phyloP scores from a whole-genome alignment of 2,888 invertebrate genomes.

The Crioceris asparagi region DNA sequence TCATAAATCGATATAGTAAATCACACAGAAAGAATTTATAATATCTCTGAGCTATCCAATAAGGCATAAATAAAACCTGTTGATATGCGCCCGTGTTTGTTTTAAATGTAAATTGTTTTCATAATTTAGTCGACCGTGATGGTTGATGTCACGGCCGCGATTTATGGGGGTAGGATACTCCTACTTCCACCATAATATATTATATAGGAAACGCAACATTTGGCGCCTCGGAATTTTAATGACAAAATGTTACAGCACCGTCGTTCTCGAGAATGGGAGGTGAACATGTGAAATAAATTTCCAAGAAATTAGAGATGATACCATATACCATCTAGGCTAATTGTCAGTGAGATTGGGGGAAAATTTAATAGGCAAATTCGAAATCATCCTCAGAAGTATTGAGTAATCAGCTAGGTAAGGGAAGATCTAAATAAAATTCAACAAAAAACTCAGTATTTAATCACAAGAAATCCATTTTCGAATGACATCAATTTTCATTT shows the following conservation, averaged over 20 bases:
- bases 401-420: too few species aligned
- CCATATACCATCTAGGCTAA: too few species aligned
- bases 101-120: conserved; percentile 32
- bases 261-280: too few species aligned
- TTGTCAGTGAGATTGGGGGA: too few species aligned
- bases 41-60: conserved; percentile 1
- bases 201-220: conserved; percentile 29
- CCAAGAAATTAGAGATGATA: conserved; percentile 15
- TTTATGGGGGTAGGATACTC: conserved; percentile 32
- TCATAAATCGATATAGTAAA: too few species aligned
- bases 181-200: conserved; percentile 34
- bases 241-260: conserved; percentile 25
- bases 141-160: conserved; percentile 31
- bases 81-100: conserved; percentile 14
- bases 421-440: too few species aligned
- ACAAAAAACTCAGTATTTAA: too few species aligned
- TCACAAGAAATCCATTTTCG: too few species aligned
- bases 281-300: conserved; percentile 20
- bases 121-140: conserved; percentile 28
- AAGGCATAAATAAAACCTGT: conserved; percentile 10
- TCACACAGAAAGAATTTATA: too few species aligned
- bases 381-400: too few species aligned
- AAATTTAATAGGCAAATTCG: too few species aligned
- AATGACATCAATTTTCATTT: too few species aligned
- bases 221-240: conserved; percentile 33